Percentiles rank a stretch among this genome's conserved stretches.
These are phyloP conservation scores for Phrynocephalus versicolor DNA, from an alignment of 2,113 vertebrate species.

Conservation along the genomic window DNA sequence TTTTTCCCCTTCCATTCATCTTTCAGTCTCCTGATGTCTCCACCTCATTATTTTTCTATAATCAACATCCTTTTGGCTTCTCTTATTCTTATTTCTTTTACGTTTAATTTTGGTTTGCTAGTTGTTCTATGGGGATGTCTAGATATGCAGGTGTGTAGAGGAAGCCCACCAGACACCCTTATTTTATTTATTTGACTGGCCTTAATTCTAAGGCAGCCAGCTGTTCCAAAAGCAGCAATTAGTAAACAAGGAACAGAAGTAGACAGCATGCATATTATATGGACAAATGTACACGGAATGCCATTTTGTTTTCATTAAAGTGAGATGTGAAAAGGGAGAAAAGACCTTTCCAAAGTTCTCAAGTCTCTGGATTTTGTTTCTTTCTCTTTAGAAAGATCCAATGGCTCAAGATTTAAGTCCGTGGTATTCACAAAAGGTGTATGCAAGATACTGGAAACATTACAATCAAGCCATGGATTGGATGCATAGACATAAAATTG, in stretches of 20 bases:
- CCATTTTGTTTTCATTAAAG: neutral
- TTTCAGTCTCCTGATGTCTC: neutral
- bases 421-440: slow-evolving; percentile 80
- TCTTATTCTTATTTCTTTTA: neutral
- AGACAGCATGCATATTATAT: neutral
- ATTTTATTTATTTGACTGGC: neutral
- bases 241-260: neutral
- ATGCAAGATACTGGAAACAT: slow-evolving; percentile 90
- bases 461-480: slow-evolving; percentile 88
- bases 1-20: neutral
- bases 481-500: slow-evolving; percentile 82
- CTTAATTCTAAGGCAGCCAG: neutral
- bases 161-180: neutral
- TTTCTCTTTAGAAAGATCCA: slow-evolving; percentile 50
- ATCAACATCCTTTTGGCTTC: neutral
- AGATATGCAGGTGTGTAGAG: neutral
- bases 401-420: slow-evolving; percentile 40
- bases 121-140: neutral
- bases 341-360: neutral
- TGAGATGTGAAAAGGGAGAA: neutral
- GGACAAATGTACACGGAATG: neutral
- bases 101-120: neutral
- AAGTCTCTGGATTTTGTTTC: neutral
- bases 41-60: neutral
- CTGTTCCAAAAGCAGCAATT: neutral